phyloP scores from a whole-genome alignment of 2,888 invertebrate genomes.

The Sinohyriopsis cumingii region DNA sequence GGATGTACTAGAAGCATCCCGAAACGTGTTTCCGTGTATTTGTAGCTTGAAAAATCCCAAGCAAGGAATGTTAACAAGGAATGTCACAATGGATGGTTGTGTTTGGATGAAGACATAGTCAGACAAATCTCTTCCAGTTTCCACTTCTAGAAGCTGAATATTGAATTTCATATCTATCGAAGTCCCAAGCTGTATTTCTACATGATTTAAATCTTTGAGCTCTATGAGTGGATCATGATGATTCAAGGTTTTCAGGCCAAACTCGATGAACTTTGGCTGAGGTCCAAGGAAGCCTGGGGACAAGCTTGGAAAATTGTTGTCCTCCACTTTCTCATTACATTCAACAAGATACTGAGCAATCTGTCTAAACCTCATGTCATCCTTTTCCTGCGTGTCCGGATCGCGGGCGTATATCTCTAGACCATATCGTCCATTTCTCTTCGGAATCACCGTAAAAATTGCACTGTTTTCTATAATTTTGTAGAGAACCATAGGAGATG shows the following conservation, averaged over 20 bases:
- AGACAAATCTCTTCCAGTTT: slow-evolving; percentile 36
- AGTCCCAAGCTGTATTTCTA: slow-evolving; percentile 46
- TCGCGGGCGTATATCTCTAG: slow-evolving; percentile 51
- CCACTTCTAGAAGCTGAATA: slow-evolving; percentile 37
- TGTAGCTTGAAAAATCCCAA: slow-evolving; percentile 45
- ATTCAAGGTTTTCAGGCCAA: slow-evolving; percentile 40
- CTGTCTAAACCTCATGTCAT: slow-evolving; percentile 49
- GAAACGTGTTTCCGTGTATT: slow-evolving; percentile 47
- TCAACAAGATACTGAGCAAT: slow-evolving; percentile 48
- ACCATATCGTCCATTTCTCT: slow-evolving; percentile 44
- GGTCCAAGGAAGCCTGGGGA: slow-evolving; percentile 48
- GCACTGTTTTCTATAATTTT: slow-evolving; percentile 38
- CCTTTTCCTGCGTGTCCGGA: slow-evolving; percentile 46
- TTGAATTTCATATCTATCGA: slow-evolving; percentile 47
- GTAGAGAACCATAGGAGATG: slow-evolving; percentile 42
- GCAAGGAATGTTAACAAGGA: slow-evolving; percentile 42
- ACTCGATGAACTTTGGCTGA: slow-evolving; percentile 51
- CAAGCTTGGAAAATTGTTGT: slow-evolving; percentile 34
- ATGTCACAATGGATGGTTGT: slow-evolving; percentile 40
- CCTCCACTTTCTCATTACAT: slow-evolving; percentile 41
- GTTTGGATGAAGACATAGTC: slow-evolving; percentile 49
- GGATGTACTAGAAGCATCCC: slow-evolving; percentile 45
- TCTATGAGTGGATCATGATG: slow-evolving; percentile 53
- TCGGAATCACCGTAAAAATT: slow-evolving; percentile 35
- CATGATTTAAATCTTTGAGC: slow-evolving; percentile 32